Percentiles rank a stretch among this genome's conserved stretches.
These are phyloP conservation scores for Synodontis membranacea DNA, from an alignment of 2,113 vertebrate genomes.

Conservation along the genomic window DNA sequence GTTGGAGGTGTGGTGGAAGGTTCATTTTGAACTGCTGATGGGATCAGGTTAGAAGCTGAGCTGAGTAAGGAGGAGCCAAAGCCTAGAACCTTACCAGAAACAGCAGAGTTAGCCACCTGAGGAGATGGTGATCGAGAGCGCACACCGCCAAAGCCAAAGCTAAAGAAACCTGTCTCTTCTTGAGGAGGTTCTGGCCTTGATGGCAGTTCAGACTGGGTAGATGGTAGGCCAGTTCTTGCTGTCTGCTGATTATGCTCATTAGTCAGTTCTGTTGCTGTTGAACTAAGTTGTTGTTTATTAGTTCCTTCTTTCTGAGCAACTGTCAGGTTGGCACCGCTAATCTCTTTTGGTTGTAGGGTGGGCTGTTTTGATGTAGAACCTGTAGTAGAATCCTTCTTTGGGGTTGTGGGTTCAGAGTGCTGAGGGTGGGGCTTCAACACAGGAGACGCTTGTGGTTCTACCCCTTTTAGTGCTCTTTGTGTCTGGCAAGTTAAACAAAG, in stretches of 20 bases:
- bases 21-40: conserved; percentile 71
- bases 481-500: conserved; percentile 97
- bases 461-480: conserved; percentile 82
- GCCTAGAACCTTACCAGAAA: conserved; percentile 75
- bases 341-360: conserved; percentile 50
- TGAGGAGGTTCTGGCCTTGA: conserved; percentile 44
- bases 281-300: conserved; percentile 47
- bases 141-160: conserved; percentile 67
- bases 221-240: conserved; percentile 15
- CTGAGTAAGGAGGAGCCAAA: conserved; percentile 71
- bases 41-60: conserved; percentile 73
- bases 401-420: conserved; percentile 56
- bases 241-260: conserved; percentile 36
- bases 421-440: conserved; percentile 60
- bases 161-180: conserved; percentile 66
- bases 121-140: conserved; percentile 59
- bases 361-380: conserved; percentile 56
- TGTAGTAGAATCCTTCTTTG: conserved; percentile 64
- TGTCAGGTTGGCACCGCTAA: conserved; percentile 50
- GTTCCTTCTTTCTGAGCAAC: conserved; percentile 49
- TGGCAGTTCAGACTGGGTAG: conserved; percentile 28
- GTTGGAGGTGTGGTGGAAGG: conserved; percentile 61
- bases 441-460: conserved; percentile 66
- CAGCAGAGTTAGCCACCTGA: conserved; percentile 53
- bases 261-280: conserved; percentile 17